Evolutionary conservation across 35 echinoderm and acorn worm genomes (phyloP).

Genomic region (Heliocidaris tuberculata): DNA sequence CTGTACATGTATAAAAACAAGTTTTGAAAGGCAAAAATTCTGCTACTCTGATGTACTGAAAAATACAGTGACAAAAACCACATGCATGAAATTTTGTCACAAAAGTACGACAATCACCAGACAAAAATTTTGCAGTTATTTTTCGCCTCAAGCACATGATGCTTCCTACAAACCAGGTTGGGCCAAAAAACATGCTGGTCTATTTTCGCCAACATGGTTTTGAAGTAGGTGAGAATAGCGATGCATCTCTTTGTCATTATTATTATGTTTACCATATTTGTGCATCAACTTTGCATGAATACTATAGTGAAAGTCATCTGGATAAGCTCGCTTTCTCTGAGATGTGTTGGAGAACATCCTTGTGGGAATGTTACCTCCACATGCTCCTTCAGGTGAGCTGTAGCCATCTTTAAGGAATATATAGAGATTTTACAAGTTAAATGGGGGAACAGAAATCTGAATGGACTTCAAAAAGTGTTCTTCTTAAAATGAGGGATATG

Average conservation of each 20-base stretch:
- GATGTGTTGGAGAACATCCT: slow-evolving; percentile 16
- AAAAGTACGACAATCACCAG: background rate
- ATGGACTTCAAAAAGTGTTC: background rate
- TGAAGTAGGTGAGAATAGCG: background rate
- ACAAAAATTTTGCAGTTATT: background rate
- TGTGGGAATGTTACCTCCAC: slow-evolving; percentile 30
- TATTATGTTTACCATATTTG: background rate
- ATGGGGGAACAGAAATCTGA: background rate
- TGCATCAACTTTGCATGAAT: slow-evolving; percentile 10
- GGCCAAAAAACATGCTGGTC: background rate
- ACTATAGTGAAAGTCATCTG: slow-evolving; percentile 10
- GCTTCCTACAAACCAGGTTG: background rate
- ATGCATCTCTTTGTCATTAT: background rate
- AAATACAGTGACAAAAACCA: too few relatives aligned
- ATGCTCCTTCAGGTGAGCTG: background rate
- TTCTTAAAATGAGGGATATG: background rate
- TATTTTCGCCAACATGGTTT: background rate
- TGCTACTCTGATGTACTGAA: too few relatives aligned
- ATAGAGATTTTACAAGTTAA: background rate
- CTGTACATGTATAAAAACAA: too few relatives aligned
- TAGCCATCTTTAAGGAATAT: background rate
- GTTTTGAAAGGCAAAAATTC: too few relatives aligned
- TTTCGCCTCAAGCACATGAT: background rate
- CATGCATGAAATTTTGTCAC: too few relatives aligned
- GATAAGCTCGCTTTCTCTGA: background rate